Percentiles rank a stretch among this genome's conserved stretches.
phyloP scores from a whole-genome alignment of 2,113 vertebrate species.

The Aepyceros melampus region DNA sequence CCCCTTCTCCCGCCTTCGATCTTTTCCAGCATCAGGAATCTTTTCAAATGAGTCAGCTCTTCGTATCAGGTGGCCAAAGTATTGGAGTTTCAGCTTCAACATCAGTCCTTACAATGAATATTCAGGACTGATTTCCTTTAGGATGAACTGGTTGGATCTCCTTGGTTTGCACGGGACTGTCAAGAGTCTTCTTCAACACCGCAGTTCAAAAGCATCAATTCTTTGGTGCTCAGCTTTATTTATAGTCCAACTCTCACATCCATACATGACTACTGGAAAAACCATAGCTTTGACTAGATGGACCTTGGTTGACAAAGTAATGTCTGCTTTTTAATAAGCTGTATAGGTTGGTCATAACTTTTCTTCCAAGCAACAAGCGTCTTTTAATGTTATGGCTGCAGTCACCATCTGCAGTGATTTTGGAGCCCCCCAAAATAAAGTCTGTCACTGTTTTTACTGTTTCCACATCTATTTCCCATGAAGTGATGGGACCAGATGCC shows the following conservation, averaged over 20 bases:
- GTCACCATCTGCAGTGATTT: background rate
- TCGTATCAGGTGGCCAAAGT: background rate
- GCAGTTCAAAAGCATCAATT: background rate
- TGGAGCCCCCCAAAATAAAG: background rate
- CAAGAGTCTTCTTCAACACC: background rate
- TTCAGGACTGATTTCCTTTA: background rate
- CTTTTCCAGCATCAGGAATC: background rate
- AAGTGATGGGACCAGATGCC: background rate
- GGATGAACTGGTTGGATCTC: background rate
- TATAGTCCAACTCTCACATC: background rate
- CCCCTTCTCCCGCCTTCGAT: rapidly evolving
- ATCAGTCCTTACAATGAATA: background rate
- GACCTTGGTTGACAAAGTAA: background rate
- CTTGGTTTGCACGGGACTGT: rapidly evolving
- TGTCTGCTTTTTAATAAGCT: background rate
- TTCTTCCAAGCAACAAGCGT: background rate
- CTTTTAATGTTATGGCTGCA: background rate
- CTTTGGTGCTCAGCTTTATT: background rate
- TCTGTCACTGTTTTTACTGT: background rate
- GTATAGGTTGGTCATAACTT: background rate
- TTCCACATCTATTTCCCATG: background rate
- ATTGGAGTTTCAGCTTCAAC: background rate
- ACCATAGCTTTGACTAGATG: background rate
- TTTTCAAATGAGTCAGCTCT: background rate
- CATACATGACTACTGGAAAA: background rate